Base-by-base conservation (phyloP, 2,113 vertebrate species). In the Suncus etruscus region DNA sequence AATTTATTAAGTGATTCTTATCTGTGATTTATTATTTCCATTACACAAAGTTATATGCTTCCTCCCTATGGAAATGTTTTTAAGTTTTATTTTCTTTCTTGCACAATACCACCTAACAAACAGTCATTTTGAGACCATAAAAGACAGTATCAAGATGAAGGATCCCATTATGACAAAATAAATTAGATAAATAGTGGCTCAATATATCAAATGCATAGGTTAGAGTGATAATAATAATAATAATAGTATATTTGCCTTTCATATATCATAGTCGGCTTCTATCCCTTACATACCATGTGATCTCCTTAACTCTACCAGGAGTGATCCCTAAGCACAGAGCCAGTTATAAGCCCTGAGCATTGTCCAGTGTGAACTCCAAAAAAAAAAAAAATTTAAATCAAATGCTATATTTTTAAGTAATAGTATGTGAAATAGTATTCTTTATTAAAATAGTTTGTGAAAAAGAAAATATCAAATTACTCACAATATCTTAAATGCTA, bases 1-100 rank as follows among this genome's bases (percentile, higher is more conserved):
- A 96, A 94, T 97, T 96, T 93, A 97, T 90, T 96, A 96, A 92
- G 77, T 94, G 95, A 97, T 97, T 95, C 96, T 95, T 93, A 93
- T 94, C 94, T 96, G 63, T 92, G 91, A 94, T 95, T 94, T 96
- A 96, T 89, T 92, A 95, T 95, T 95, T 85, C 83, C 94, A 96
- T 93, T 92, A 91, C 89, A 82, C 63, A 94, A 84, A 96, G 39
- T 90, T 96, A 92, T 66, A 94, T 87, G 90, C 96, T 96, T 97
- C 94, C 94, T 95, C 96, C 95, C 92, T 95, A 95, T 74, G 87
- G 88, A 92, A 94, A 93, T 88, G 81, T 96, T 97, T 97, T 96
- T 91, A 93, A 95, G 65, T 94, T 92, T 96, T 89, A 95, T 48
- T 93, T 92, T 83, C 66, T 31, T 92, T 91, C 89, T 92, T 93